Percentiles rank a stretch among this genome's conserved stretches.
phyloP scores from a whole-genome alignment of 2,888 invertebrate genomes.

The Volucella inanis region DNA sequence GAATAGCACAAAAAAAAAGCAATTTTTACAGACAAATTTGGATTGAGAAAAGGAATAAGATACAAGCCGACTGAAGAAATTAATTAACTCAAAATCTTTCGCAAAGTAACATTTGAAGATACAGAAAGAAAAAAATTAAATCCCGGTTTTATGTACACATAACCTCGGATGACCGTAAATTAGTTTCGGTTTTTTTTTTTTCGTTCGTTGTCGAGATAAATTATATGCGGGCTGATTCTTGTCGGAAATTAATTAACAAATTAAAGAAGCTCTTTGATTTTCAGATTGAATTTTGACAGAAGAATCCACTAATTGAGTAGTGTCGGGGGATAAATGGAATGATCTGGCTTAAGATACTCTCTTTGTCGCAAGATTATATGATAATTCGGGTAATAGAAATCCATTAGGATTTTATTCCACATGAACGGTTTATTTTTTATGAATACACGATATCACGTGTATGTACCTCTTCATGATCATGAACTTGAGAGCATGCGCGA shows the following conservation, averaged over 20 bases:
- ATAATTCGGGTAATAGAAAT: no score
- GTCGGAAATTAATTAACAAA: conserved; percentile 17
- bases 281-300: neutral
- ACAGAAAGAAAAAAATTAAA: neutral
- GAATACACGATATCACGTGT: no score
- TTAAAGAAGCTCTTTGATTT: conserved; percentile 6
- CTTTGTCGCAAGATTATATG: no score
- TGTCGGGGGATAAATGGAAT: no score
- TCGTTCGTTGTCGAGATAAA: neutral
- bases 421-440: no score
- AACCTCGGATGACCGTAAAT: conserved; percentile 5
- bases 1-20: conserved; percentile 15
- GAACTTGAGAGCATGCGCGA: no score
- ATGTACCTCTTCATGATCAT: no score
- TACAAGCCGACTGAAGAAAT: conserved; percentile 3
- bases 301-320: neutral
- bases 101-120: neutral
- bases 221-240: conserved; percentile 7
- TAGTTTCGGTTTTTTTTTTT: neutral
- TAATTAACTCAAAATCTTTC: conserved; percentile 10
- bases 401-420: no score
- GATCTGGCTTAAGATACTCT: no score
- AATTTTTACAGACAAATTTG: neutral
- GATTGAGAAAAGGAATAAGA: conserved; percentile 6
- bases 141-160: conserved; percentile 7